These are phyloP conservation scores for Acanthurus lineatus DNA, from an alignment of 2,797 vertebrate species.

Conservation along the genomic window DNA sequence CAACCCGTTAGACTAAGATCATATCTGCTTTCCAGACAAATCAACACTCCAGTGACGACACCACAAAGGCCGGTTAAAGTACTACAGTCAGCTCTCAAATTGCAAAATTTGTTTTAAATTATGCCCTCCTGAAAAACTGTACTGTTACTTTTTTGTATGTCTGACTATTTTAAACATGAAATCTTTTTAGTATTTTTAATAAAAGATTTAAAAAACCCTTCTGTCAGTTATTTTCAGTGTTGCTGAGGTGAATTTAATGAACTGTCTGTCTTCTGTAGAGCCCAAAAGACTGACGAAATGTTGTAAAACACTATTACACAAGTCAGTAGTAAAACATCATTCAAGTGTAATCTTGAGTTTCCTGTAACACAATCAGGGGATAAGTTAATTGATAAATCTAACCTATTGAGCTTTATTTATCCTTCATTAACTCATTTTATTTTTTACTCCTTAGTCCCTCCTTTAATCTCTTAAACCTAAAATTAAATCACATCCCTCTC, in stretches of 20 bases:
- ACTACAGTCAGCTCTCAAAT: conserved; percentile 7
- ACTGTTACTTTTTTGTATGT: conserved; percentile 25
- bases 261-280: not conserved
- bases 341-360: not conserved
- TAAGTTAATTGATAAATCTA: not conserved
- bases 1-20: conserved; percentile 10
- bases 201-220: conserved; percentile 49
- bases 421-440: not conserved
- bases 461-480: too few species aligned
- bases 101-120: conserved; percentile 14
- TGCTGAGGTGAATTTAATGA: conserved; percentile 5
- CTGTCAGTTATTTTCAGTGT: conserved; percentile 14
- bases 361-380: not conserved
- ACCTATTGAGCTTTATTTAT: not conserved
- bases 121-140: conserved; percentile 27
- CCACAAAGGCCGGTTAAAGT: conserved; percentile 18
- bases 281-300: too few species aligned
- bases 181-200: conserved; percentile 55
- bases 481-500: too few species aligned
- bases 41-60: conserved; percentile 44
- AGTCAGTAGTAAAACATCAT: not conserved
- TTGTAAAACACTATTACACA: not conserved
- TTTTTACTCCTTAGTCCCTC: not conserved
- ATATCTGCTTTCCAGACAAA: conserved; percentile 57
- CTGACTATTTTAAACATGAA: conserved; percentile 36